These are phyloP conservation scores for Cataglyphis rosenhaueri DNA, from an alignment of 2,888 invertebrate genomes.

Conservation along the genomic window DNA sequence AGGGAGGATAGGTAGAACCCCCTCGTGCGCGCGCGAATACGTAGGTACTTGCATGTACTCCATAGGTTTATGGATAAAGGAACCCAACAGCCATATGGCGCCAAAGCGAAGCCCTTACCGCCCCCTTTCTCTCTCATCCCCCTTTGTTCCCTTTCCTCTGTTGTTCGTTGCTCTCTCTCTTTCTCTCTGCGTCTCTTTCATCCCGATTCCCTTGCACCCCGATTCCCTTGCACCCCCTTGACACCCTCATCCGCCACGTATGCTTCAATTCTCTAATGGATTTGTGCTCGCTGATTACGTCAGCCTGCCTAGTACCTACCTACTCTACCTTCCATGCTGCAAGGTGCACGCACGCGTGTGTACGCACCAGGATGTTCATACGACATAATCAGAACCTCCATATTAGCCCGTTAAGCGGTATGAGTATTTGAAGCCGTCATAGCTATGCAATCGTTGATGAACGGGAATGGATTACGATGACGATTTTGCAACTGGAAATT, in stretches of 20 bases:
- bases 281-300: constrained; percentile 73
- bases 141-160: constrained; percentile 27
- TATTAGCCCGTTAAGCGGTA: constrained; percentile 71
- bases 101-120: constrained; percentile 62
- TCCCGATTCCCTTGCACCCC: constrained; percentile 9
- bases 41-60: constrained; percentile 69
- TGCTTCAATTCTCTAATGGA: constrained; percentile 77
- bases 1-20: constrained; percentile 10
- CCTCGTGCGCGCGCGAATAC: constrained; percentile 51
- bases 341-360: constrained; percentile 40
- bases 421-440: constrained; percentile 63
- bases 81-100: constrained; percentile 76
- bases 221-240: constrained; percentile 34
- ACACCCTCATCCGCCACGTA: constrained; percentile 49
- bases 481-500: constrained; percentile 16
- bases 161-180: constrained; percentile 35
- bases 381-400: constrained; percentile 72
- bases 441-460: background rate
- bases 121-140: constrained; percentile 55
- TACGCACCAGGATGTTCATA: constrained; percentile 60
- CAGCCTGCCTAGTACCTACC: constrained; percentile 36
- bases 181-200: constrained; percentile 27
- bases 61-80: constrained; percentile 70
- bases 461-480: constrained; percentile 6
- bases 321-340: constrained; percentile 5